Evolutionary conservation across 2,113 vertebrate species (phyloP).

Genomic region (Dermatemys mawii): DNA sequence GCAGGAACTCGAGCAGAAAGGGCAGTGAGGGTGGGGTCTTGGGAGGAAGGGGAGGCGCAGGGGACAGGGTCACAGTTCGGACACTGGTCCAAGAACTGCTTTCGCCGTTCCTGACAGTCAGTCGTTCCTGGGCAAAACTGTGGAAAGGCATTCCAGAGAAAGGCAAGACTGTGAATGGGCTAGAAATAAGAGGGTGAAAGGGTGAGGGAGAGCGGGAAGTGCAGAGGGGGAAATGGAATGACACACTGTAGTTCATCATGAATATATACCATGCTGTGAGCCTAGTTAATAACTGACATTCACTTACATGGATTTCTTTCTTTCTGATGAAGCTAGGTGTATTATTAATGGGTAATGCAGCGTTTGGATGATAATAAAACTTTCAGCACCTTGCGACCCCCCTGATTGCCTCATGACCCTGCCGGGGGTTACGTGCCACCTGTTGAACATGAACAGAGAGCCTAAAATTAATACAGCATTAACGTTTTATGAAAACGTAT

Average conservation of each 20-base stretch:
- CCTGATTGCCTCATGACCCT: too few species aligned
- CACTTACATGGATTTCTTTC: conserved; percentile 38
- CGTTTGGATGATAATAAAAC: background rate
- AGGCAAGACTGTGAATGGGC: background rate
- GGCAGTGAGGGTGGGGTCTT: too few species aligned
- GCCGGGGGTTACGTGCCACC: too few species aligned
- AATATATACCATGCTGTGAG: background rate
- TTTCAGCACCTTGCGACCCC: too few species aligned
- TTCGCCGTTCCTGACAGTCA: too few species aligned
- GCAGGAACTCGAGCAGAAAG: too few species aligned
- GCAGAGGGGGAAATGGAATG: background rate
- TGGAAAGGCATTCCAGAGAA: background rate
- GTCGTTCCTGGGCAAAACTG: background rate
- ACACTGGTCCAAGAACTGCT: too few species aligned
- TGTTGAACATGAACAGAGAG: background rate
- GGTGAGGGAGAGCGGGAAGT: background rate
- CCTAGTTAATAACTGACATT: conserved; percentile 25
- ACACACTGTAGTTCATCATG: fast-evolving
- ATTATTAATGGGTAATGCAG: background rate
- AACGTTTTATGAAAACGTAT: background rate
- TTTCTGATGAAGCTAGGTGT: background rate
- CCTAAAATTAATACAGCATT: conserved; percentile 4
- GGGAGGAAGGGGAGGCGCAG: too few species aligned
- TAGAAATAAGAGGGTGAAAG: background rate
- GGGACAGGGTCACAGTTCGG: too few species aligned